These are phyloP conservation scores for Arge pagana DNA, from an alignment of 2,888 invertebrate genomes.

Conservation along the genomic window DNA sequence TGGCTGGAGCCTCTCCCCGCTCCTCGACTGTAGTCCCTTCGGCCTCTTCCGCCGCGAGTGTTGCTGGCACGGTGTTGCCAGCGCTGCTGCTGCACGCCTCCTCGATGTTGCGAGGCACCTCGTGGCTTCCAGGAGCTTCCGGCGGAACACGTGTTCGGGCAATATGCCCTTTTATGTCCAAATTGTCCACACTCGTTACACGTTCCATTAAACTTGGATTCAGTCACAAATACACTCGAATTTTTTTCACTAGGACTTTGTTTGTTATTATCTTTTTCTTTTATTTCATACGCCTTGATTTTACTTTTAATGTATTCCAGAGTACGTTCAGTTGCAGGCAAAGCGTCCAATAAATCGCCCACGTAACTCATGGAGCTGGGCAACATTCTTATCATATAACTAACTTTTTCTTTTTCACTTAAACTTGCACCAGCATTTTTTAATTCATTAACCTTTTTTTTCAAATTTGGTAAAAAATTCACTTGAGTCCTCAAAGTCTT, in stretches of 20 bases:
- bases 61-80: no score
- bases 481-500: slow-evolving; percentile 27
- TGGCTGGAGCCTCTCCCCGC: no score
- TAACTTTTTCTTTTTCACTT: slow-evolving; percentile 31
- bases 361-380: slow-evolving; percentile 30
- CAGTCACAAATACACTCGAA: not conserved
- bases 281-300: slow-evolving; percentile 19
- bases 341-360: slow-evolving; percentile 31
- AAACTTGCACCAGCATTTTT: slow-evolving; percentile 30
- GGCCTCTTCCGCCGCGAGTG: not conserved
- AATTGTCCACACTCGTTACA: slow-evolving; percentile 23
- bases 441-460: slow-evolving; percentile 29
- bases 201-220: no score
- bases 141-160: no score
- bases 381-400: slow-evolving; percentile 30
- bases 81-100: no score
- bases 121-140: no score
- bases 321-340: slow-evolving; percentile 28
- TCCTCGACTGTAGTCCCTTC: slow-evolving; percentile 4
- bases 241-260: slow-evolving; percentile 7
- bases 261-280: slow-evolving; percentile 11
- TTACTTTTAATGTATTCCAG: slow-evolving; percentile 33
- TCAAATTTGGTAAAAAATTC: slow-evolving; percentile 36
- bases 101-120: no score
- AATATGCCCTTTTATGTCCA: slow-evolving; percentile 27